Percentiles rank a stretch among this genome's conserved stretches.
phyloP scores from a whole-genome alignment of 2,797 vertebrate species.

The Catharus ustulatus region DNA sequence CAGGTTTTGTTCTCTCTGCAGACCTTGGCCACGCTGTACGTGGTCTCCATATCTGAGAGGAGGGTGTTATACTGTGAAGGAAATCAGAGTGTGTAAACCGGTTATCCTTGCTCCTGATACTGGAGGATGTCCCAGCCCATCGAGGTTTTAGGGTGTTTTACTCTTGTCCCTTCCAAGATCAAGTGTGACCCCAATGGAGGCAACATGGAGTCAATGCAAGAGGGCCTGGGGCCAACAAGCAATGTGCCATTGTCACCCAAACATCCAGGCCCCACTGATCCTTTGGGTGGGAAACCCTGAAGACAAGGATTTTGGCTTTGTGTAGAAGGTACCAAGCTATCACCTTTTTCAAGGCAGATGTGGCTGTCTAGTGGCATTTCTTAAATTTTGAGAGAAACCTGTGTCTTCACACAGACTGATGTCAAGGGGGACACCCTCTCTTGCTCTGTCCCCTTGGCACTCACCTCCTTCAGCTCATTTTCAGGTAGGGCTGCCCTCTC shows the following conservation, averaged over 20 bases:
- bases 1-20: slow-evolving; percentile 81
- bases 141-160: neutral
- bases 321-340: neutral
- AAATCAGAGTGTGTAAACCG: neutral
- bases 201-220: neutral
- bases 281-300: neutral
- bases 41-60: slow-evolving; percentile 92
- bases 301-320: neutral
- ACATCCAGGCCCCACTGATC: neutral
- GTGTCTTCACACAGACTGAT: neutral
- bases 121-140: neutral
- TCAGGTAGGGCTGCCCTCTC: slow-evolving; percentile 85
- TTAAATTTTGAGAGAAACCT: neutral
- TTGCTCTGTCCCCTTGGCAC: neutral
- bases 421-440: neutral
- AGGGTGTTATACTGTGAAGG: slow-evolving; percentile 87
- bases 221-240: neutral
- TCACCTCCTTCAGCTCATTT: slow-evolving; percentile 87
- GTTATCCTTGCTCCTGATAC: neutral
- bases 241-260: neutral
- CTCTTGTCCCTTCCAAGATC: neutral
- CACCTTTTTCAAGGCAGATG: neutral
- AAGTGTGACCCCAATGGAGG: neutral
- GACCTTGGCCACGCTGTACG: slow-evolving; percentile 89
- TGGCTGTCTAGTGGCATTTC: neutral